Conservation (phyloP, 2,888 invertebrate genomes). For the Mythimna loreyi region DNA sequence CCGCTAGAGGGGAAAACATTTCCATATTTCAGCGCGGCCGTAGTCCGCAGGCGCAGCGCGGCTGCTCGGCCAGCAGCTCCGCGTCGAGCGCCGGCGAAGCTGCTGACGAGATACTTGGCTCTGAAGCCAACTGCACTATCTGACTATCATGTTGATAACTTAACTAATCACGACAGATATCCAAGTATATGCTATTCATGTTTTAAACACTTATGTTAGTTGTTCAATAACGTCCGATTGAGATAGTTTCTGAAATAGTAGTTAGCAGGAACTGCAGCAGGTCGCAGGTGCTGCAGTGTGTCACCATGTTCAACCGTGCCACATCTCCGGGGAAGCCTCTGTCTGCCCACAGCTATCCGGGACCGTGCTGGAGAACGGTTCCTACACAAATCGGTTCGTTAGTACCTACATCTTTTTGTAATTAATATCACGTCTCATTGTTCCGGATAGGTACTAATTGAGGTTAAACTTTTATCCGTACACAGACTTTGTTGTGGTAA, state of each 20-base stretch:
- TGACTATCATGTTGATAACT: constrained; percentile 64
- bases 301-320: neutral
- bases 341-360: neutral
- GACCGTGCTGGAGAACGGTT: neutral
- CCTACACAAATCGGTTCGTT: neutral
- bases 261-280: constrained; percentile 11
- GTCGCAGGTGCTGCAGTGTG: constrained; percentile 2
- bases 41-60: constrained; percentile 29
- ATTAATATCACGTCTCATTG: constrained; percentile 5
- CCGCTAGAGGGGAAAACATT: constrained; percentile 49
- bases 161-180: constrained; percentile 65
- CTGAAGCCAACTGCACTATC: constrained; percentile 60
- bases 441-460: constrained; percentile 24
- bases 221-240: constrained; percentile 48
- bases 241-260: constrained; percentile 44
- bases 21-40: constrained; percentile 50
- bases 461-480: constrained; percentile 22
- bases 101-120: constrained; percentile 52
- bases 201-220: constrained; percentile 49
- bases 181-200: constrained; percentile 59
- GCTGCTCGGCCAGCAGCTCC: constrained; percentile 17
- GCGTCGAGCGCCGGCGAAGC: constrained; percentile 18
- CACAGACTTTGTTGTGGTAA: constrained; percentile 10
- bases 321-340: neutral
- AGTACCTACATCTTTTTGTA: neutral